A percentile compares a stretch with the other conserved stretches of the same genome.
Evolutionary conservation across 2,113 vertebrate species (phyloP).

Genomic region (Aythya baeri): DNA sequence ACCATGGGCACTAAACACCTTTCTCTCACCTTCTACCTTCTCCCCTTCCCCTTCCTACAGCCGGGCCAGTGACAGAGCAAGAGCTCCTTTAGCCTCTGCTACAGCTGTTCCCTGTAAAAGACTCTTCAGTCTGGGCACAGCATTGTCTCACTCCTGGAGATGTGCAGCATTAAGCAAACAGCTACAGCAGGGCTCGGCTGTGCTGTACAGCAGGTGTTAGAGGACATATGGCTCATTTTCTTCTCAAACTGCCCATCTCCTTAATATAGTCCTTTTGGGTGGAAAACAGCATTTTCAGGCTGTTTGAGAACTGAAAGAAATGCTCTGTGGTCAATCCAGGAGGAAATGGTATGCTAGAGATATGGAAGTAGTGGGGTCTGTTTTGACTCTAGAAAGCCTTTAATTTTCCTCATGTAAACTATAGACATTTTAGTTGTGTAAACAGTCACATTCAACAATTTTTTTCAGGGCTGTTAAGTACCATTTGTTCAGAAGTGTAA

Average conservation of each 20-base stretch:
- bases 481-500: background rate
- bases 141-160: background rate
- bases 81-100: background rate
- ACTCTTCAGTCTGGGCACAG: background rate
- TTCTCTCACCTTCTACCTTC: background rate
- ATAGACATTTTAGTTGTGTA: background rate
- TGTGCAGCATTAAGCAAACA: background rate
- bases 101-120: background rate
- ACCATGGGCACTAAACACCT: accelerated
- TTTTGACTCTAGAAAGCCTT: background rate
- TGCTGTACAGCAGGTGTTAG: constrained; percentile 48
- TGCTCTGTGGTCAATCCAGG: background rate
- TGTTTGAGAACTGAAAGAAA: background rate
- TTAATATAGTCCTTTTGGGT: constrained; percentile 37
- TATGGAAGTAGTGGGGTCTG: background rate
- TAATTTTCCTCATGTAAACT: background rate
- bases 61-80: background rate
- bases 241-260: constrained; percentile 55
- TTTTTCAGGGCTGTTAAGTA: background rate
- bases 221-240: constrained; percentile 61
- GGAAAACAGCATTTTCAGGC: background rate
- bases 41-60: background rate
- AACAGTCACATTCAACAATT: background rate
- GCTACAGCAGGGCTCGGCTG: background rate
- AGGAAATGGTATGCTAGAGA: background rate